Base-by-base conservation (phyloP, 2,888 invertebrate genomes). In the Eupsilia transversa region DNA sequence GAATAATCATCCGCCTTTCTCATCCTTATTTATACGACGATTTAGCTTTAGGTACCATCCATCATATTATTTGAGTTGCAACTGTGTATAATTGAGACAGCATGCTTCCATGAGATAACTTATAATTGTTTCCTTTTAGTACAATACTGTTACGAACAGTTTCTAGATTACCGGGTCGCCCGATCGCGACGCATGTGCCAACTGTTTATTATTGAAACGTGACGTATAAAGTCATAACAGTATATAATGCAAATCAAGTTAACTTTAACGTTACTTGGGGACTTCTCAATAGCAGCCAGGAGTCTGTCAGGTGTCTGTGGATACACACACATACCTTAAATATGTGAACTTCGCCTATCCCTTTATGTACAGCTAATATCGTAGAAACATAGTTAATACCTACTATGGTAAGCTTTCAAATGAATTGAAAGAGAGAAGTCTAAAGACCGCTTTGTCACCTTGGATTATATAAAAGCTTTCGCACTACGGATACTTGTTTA, bases 131-230 rank as follows among this genome's bases (percentile, higher is more conserved):
- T 84, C 72, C 79, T 79, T 72, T 66, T 80, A 54, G 73, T 79
- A 59, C 60, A 77, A 81, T 80, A 83, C 61, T 59, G 60, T 60
- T 65, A 66, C 74, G 59, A 75, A 61, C 60, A 67, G 72, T 41
- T 74, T 74, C 69, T 82, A 79, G 82, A 85, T 81, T 59, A 87
- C n/a, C 79, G 74, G 78, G 80, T 80, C 74, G 69, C 72, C 67
- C 70, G 74, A 73, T 76, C 68, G 61, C 67, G 38, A 60, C 66
- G 84, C 82, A 80, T 84, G 78, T 85, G 76, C 65, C 10, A 59
- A 59, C 35, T 86, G 75, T 82, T 85, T 78, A 63, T 76, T 75
- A 77, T 73, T 82, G 64, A 69, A 78, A 74, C 59, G 81, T 78
- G 84, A 85, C 52, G 59, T 23, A 54, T 38, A 35, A 30, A 49